These are phyloP conservation scores for Ranitomeya imitator DNA, from an alignment of 2,113 vertebrate species.

Conservation along the genomic window DNA sequence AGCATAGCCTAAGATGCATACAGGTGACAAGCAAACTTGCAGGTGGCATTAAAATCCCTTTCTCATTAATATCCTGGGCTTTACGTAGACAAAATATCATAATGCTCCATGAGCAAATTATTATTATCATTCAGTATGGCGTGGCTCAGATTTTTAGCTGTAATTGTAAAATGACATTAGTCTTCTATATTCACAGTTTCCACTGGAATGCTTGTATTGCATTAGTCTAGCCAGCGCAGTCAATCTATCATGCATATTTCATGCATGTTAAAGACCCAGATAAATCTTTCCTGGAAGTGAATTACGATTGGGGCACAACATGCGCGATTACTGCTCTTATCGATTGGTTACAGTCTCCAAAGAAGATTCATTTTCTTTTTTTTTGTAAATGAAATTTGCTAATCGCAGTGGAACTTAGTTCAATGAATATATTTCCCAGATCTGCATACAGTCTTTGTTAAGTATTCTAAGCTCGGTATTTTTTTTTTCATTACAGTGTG, in stretches of 20 bases:
- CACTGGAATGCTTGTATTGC: constrained; percentile 25
- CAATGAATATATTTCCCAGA: neutral
- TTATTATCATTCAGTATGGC: neutral
- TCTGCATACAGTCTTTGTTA: neutral
- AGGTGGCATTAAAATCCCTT: neutral
- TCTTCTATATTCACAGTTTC: constrained; percentile 2
- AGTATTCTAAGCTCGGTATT: neutral
- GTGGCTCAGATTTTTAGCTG: neutral
- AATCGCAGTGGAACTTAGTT: neutral
- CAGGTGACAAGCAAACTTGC: neutral
- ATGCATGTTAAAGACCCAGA: constrained; percentile 33
- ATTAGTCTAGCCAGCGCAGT: constrained; percentile 36
- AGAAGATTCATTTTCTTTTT: constrained; percentile 20
- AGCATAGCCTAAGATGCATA: no score
- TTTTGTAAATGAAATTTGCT: neutral
- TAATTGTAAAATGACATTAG: constrained; percentile 12
- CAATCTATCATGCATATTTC: constrained; percentile 48
- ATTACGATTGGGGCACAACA: constrained; percentile 23
- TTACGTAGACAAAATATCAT: neutral
- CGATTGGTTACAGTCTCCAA: constrained; percentile 35
- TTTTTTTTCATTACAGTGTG: constrained; percentile 79
- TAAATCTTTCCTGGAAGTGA: constrained; percentile 42
- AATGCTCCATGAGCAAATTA: constrained; percentile 10
- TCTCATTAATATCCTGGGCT: neutral
- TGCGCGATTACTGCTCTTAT: neutral